Evolutionary conservation across 53 echinoderm and acorn worm genomes (phyloP), one percentile per base, ranked within the genome.

Genomic region (Echinometra lucunter): DNA sequence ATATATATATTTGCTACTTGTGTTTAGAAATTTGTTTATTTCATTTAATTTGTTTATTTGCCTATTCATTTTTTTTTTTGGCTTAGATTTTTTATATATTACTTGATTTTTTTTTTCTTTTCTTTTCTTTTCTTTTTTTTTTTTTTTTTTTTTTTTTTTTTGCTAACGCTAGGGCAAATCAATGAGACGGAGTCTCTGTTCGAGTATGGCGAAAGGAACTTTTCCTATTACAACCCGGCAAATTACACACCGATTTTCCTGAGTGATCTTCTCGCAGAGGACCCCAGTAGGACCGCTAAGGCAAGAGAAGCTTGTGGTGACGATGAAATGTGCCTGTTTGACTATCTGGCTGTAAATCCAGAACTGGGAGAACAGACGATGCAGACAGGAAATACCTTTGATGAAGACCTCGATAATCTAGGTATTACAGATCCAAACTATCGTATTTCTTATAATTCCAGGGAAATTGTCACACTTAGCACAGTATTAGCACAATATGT

Each of bases 291-390:
- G 19, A 89, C 89, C 17, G 89, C 89, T 34, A 60, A 58, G 1
- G 89, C 89, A 44, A 4, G 8, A 6, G 37, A 18, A 6, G 58
- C 57, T 1, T 89, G 89, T 9, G 89, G 89, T 18, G 58, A 57
- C n/a, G 15, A 89, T 23, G 89, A 58, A 57, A 58, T 58, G 57
- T 89, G 89, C 58, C 12, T 89, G 34, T 89, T 89, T 38, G 89
- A 89, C 89, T 57, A 56, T 60, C 58, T 89, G 2, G 89, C 89
- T n/a, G 89, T 89, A 2, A 89, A 58, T 27, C 57, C 56, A 19
- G 89, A 89, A 19, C 19, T 89, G 17, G 89, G 89, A 9, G 19
- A 2, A 17, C 58, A 58, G 37, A 89, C 89, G 0, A 37, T 89
- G 58, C 4, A 58, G 16, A 58, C 58, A 2, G 89, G 34, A 2